A percentile compares a stretch with the other conserved stretches of the same genome.
These are phyloP conservation scores for Antedon mediterranea DNA, from an alignment of 53 echinoderm and acorn worm genomes.

Conservation along the genomic window DNA sequence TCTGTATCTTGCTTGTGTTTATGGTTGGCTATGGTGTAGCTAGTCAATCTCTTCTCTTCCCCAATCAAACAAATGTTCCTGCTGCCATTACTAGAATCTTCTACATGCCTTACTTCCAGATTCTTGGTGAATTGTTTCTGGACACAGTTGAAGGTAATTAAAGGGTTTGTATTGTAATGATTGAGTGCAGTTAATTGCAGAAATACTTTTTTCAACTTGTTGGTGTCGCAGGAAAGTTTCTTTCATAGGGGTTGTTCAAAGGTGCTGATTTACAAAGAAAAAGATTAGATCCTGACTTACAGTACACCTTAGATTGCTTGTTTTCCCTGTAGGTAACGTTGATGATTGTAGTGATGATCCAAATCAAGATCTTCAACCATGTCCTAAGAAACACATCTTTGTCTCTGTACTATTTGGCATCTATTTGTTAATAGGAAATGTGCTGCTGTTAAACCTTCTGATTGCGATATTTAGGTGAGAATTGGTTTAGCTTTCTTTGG, in stretches of 20 bases:
- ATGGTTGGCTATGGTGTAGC: conserved; percentile 71
- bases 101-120: conserved; percentile 76
- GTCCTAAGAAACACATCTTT: conserved; percentile 32
- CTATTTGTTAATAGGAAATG: conserved; percentile 59
- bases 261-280: too few relatives aligned
- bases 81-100: conserved; percentile 27
- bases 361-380: not conserved
- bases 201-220: too few relatives aligned
- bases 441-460: conserved; percentile 66
- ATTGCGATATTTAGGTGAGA: conserved; percentile 77
- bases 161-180: too few relatives aligned
- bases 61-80: conserved; percentile 22
- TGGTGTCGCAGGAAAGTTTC: too few relatives aligned
- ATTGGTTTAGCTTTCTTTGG: too few relatives aligned
- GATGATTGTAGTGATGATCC: conserved; percentile 22
- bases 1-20: conserved; percentile 49
- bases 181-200: too few relatives aligned
- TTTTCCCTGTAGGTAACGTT: conserved; percentile 11
- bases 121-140: conserved; percentile 65
- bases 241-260: too few relatives aligned
- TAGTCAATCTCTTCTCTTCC: conserved; percentile 54
- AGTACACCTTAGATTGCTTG: too few relatives aligned
- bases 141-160: conserved; percentile 6
- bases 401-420: conserved; percentile 37
- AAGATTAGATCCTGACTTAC: too few relatives aligned